A percentile compares a stretch with the other conserved stretches of the same genome.
Conservation (phyloP, 2,888 invertebrate species). For the Octodonta nipae region DNA sequence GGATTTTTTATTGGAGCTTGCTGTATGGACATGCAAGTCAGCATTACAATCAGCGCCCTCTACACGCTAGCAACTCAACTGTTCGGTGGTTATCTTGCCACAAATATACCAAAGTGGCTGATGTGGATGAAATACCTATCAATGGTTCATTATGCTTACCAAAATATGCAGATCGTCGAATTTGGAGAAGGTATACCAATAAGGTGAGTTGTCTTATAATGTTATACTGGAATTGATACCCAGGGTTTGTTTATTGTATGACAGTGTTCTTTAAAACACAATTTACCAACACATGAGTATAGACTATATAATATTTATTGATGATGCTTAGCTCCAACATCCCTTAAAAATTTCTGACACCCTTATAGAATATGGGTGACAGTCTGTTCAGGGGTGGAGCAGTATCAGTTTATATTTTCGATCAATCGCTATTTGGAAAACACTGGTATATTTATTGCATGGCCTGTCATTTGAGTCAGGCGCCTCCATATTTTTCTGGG, state of each 20-base stretch:
- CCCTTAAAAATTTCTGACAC: too few relatives aligned
- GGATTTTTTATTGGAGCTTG: conserved; percentile 68
- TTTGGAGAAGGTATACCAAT: conserved; percentile 57
- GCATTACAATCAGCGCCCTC: conserved; percentile 62
- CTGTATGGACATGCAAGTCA: conserved; percentile 63
- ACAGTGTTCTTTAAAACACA: too few relatives aligned
- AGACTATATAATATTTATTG: too few relatives aligned
- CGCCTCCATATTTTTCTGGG: too few relatives aligned
- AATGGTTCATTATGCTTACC: conserved; percentile 68
- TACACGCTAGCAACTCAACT: conserved; percentile 65
- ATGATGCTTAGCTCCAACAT: too few relatives aligned
- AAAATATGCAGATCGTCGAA: conserved; percentile 68
- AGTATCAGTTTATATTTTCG: too few relatives aligned
- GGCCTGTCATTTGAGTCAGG: too few relatives aligned
- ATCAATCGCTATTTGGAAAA: too few relatives aligned
- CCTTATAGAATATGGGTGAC: too few relatives aligned
- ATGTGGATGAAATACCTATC: conserved; percentile 63
- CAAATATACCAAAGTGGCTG: conserved; percentile 57
- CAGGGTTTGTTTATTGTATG: background rate
- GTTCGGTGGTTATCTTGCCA: conserved; percentile 62
- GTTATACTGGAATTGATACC: background rate
- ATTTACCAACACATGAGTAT: too few relatives aligned
- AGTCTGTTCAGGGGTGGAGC: too few relatives aligned
- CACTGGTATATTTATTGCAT: too few relatives aligned
- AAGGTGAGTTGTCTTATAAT: conserved; percentile 45